A percentile compares a stretch with the other conserved stretches of the same genome.
Conservation (phyloP, 2,888 invertebrate genomes). For the Agrotis segetum region DNA sequence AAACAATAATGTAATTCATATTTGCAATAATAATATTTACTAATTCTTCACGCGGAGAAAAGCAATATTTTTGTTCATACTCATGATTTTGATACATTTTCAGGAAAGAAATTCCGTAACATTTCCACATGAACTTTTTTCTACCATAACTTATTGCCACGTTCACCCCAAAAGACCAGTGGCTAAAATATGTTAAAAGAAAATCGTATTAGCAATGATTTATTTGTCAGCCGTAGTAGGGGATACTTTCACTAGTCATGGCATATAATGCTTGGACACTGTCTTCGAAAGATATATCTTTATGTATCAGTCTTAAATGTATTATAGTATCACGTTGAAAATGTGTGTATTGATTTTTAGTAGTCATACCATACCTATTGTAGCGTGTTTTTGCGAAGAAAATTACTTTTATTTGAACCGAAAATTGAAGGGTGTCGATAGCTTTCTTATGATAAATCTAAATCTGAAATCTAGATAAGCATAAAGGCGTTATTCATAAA, state of each 20-base stretch:
- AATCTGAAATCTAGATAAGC: too few relatives aligned
- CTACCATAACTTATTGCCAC: slow-evolving; percentile 27
- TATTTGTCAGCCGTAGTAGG: slow-evolving; percentile 80
- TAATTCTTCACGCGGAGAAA: too few relatives aligned
- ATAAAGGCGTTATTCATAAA: too few relatives aligned
- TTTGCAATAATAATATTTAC: too few relatives aligned
- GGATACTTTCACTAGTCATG: slow-evolving; percentile 85
- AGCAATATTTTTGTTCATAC: neutral
- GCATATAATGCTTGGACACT: slow-evolving; percentile 85
- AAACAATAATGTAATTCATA: too few relatives aligned
- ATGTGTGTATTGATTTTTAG: slow-evolving; percentile 7
- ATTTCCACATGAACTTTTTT: neutral
- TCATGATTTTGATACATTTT: too few relatives aligned
- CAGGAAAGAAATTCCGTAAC: neutral
- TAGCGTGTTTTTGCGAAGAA: too few relatives aligned
- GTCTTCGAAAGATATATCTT: slow-evolving; percentile 63
- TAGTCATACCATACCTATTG: too few relatives aligned
- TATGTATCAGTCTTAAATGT: slow-evolving; percentile 26
- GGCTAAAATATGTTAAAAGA: slow-evolving; percentile 82
- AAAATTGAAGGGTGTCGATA: too few relatives aligned
- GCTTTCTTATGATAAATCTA: too few relatives aligned
- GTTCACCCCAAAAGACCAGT: slow-evolving; percentile 57
- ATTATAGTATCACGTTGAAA: slow-evolving; percentile 46
- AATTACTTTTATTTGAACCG: too few relatives aligned
- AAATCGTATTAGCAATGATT: slow-evolving; percentile 89